Evolutionary conservation across 2,888 invertebrate genomes (phyloP).

Genomic region (Hyposoter didymator): DNA sequence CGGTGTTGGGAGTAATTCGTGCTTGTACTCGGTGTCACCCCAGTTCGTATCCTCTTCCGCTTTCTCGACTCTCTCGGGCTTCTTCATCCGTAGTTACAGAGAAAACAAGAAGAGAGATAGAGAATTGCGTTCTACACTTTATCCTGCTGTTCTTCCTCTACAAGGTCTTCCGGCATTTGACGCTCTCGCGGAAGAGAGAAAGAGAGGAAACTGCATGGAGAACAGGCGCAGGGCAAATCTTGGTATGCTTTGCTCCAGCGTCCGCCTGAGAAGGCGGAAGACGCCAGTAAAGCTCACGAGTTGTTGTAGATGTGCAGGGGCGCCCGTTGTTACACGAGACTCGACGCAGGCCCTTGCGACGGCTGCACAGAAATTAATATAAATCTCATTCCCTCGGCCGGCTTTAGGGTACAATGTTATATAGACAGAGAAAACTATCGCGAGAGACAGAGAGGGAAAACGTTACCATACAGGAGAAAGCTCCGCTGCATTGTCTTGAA

Average conservation of each 20-base stretch:
- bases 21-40: slow-evolving; percentile 62
- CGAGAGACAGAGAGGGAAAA: slow-evolving; percentile 1
- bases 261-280: slow-evolving; percentile 44
- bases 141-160: slow-evolving; percentile 19
- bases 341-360: slow-evolving; percentile 71
- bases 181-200: slow-evolving; percentile 20
- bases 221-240: slow-evolving; percentile 47
- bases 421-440: slow-evolving; percentile 20
- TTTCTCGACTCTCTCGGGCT: slow-evolving; percentile 45
- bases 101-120: slow-evolving; percentile 8
- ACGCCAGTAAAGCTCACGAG: slow-evolving; percentile 38
- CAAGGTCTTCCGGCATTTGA: slow-evolving; percentile 54
- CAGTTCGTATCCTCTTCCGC: slow-evolving; percentile 50
- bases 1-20: slow-evolving; percentile 69
- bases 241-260: slow-evolving; percentile 42
- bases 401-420: slow-evolving; percentile 59
- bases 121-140: slow-evolving; percentile 43
- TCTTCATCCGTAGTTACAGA: slow-evolving; percentile 32
- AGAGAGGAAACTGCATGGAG: background rate
- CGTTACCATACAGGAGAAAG: background rate
- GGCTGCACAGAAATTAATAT: slow-evolving; percentile 79
- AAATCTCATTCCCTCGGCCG: slow-evolving; percentile 78
- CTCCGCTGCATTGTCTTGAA: slow-evolving; percentile 73
- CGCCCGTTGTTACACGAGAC: slow-evolving; percentile 65
- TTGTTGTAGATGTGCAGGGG: slow-evolving; percentile 36